Evolutionary conservation across 2,888 invertebrate genomes (phyloP).

Genomic region (Mayetiola destructor): DNA sequence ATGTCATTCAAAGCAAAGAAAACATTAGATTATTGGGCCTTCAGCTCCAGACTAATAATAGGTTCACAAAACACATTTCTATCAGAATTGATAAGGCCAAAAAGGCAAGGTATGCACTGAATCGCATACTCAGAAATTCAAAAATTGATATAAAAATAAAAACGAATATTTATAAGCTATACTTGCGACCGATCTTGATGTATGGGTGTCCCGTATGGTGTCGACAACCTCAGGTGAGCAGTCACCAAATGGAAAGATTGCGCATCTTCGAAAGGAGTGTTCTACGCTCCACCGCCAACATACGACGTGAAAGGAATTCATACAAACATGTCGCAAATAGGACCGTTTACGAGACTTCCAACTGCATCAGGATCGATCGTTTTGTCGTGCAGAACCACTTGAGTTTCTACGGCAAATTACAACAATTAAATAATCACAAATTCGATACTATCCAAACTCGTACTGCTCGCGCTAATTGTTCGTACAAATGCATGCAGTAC

Average conservation of each 20-base stretch:
- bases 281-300: neutral
- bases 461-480: too few relatives aligned
- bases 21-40: neutral
- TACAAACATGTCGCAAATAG: neutral
- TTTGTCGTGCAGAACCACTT: neutral
- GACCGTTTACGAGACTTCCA: neutral
- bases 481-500: too few relatives aligned
- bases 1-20: neutral
- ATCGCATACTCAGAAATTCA: neutral
- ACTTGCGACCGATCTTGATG: neutral
- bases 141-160: neutral
- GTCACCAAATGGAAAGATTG: neutral
- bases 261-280: neutral
- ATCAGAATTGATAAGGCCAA: neutral
- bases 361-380: neutral
- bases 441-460: neutral
- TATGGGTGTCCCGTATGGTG: neutral
- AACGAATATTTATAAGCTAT: neutral
- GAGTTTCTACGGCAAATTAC: neutral
- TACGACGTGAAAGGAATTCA: neutral
- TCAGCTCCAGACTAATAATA: neutral
- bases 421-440: neutral
- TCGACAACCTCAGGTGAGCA: neutral
- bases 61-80: neutral
- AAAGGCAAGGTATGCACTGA: neutral